A percentile compares a stretch with the other conserved stretches of the same genome.
Evolutionary conservation across 2,113 vertebrate species (phyloP).

Genomic region (Chloebia gouldiae): DNA sequence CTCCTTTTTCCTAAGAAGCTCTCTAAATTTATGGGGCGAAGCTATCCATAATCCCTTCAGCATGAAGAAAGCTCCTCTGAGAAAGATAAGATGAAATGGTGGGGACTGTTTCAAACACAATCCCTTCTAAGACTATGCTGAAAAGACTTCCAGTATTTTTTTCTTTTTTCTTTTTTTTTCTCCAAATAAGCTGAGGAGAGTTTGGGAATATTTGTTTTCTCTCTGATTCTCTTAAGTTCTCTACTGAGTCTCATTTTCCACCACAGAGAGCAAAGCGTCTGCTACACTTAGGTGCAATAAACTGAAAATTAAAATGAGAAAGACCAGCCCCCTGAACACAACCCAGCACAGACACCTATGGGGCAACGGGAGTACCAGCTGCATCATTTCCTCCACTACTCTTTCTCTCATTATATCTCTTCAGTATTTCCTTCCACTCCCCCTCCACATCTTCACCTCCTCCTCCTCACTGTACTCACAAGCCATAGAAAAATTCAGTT

Average conservation of each 20-base stretch:
- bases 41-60: neutral
- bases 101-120: neutral
- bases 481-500: neutral
- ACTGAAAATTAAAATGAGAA: neutral
- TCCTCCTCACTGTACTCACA: neutral
- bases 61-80: conserved; percentile 19
- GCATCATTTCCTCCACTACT: neutral
- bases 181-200: neutral
- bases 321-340: neutral
- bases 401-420: neutral
- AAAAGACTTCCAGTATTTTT: neutral
- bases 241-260: neutral
- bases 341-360: neutral
- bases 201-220: neutral
- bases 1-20: neutral
- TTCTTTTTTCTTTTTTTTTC: neutral
- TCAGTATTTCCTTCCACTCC: neutral
- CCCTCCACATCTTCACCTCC: neutral
- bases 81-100: neutral
- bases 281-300: neutral
- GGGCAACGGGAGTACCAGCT: neutral
- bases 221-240: neutral
- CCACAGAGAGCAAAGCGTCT: neutral
- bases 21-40: conserved; percentile 11
- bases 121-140: neutral